Evolutionary conservation across 1,140 invertebrate genomes (phyloP).

Genomic region (Adelges cooleyi): DNA sequence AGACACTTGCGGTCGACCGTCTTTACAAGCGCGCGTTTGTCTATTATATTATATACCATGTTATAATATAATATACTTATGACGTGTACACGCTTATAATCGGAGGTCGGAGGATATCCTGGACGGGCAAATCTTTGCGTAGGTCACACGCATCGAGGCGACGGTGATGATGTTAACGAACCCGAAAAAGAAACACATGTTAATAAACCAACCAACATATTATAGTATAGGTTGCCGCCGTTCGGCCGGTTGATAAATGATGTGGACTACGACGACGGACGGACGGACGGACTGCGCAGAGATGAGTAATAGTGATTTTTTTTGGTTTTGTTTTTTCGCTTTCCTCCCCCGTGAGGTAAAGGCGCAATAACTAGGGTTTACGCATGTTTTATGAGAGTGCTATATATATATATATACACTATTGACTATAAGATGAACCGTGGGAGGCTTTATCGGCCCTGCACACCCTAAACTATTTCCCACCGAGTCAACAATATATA

Average conservation of each 20-base stretch:
- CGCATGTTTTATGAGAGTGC: too few relatives aligned
- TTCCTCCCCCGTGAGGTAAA: too few relatives aligned
- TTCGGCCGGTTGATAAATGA: conserved; percentile 4
- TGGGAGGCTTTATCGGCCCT: too few relatives aligned
- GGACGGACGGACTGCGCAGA: background rate
- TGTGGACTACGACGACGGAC: conserved; percentile 8
- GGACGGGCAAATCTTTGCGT: conserved; percentile 10
- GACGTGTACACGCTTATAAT: too few relatives aligned
- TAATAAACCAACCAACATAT: background rate
- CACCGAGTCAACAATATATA: too few relatives aligned
- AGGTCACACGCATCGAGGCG: background rate
- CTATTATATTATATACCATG: too few relatives aligned
- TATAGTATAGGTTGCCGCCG: background rate
- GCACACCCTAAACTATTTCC: too few relatives aligned
- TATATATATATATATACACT: too few relatives aligned
- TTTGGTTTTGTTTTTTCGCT: background rate
- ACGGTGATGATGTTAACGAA: background rate
- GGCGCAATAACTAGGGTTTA: too few relatives aligned
- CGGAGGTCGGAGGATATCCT: background rate
- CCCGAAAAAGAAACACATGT: conserved; percentile 10
- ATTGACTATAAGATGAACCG: too few relatives aligned
- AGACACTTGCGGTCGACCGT: background rate
- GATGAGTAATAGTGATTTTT: background rate
- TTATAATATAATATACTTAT: too few relatives aligned
- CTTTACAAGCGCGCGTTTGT: background rate